Evolutionary conservation across 2,888 invertebrate species (phyloP), one percentile per base, ranked within the genome.

Genomic region (Microdon myrmicae): DNA sequence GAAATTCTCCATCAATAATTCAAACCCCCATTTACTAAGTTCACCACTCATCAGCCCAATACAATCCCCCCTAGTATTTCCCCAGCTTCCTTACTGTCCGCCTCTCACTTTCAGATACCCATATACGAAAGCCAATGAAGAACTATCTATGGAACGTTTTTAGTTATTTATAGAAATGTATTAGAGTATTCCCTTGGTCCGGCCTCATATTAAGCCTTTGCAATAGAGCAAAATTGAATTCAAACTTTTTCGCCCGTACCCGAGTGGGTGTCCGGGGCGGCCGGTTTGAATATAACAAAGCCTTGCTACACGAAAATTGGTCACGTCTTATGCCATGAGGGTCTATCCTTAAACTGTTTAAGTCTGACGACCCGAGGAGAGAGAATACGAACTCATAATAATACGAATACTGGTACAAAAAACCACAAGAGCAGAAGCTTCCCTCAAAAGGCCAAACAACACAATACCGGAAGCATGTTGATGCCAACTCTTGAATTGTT

Each of bases 91-190:
- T 10, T 3, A 13, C 22, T 2, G 25, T n/a, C 4, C 17, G 22
- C 20, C 39, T n/a, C n/a, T n/a, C n/a, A 20, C 4, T 10, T 31
- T 22, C 13, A 20, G 39, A 12, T 12, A 39, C 56, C 56, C 51
- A 51, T 51, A 56, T 45, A 58, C 51, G 41, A 51, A 56, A 14
- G 47, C 26, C 49, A 51, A 44, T 64, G 58, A n/a, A 64, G 56
- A 64, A 45, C 56, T 64, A 64, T 64, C 64, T 53, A 47, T 64
- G 60, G 64, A n/a, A n/a, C 51, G 53, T 53, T 51, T 47, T 58
- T 58, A 64, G 41, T 64, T 64, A 64, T 64, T 64, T 64, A 64
- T 58, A 64, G 58, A 53, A 64, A 56, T 53, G 61, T 12, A 53
- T 53, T 54, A n/a, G n/a, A n/a, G n/a, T 53, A 35, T 41, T 45